Evolutionary conservation across 2,888 invertebrate genomes (phyloP), one percentile per base, ranked within the genome.

Genomic region (Bombylius discolor): DNA sequence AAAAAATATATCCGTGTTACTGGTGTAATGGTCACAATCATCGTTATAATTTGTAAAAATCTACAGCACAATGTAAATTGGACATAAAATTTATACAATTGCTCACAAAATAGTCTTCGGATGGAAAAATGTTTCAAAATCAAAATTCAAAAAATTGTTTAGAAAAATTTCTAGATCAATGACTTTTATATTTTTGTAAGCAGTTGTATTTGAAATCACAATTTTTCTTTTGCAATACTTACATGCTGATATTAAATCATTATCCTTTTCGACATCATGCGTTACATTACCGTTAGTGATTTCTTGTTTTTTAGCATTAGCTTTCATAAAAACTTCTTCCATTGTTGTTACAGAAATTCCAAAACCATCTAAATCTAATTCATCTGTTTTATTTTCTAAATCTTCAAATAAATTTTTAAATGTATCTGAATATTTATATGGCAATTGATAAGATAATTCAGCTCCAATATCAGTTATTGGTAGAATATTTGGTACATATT

Each of bases 311-410:
- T 66, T 68, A 39, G 65, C 64, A 4, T 65, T 68, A 39, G 65
- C 64, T 5, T 81, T 82, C 77, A 89, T 79, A 67, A 89, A 89
- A 0, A 92, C 90, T 73, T 92, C 91, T 74, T 91, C 91, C 73
- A 92, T 77, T 0, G 89, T 89, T 0, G 90, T 90, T 31, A 90
- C 81, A 3, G 87, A 81, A 33, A 89, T 81, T 4, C 91, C 90
- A 67, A 86, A 91, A 68, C 87, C 85, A 52, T 80, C 78, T 55
- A 87, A 81, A 14, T 81, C 81, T 39, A 89, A 75, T 3, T 66
- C 66, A 0, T 69, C 65, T 53, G 78, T 76, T 51, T 79, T 76
- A 0, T 67, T 64, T 67, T 89, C 89, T 31, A 89, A 70, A 50
- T 84, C 81, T 51, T 73, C 73, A 49, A 89, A 76, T 76, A 89